Evolutionary conservation across 2,888 invertebrate species (phyloP), one percentile per base, ranked within the genome.

Genomic region (Danaus chrysippus): DNA sequence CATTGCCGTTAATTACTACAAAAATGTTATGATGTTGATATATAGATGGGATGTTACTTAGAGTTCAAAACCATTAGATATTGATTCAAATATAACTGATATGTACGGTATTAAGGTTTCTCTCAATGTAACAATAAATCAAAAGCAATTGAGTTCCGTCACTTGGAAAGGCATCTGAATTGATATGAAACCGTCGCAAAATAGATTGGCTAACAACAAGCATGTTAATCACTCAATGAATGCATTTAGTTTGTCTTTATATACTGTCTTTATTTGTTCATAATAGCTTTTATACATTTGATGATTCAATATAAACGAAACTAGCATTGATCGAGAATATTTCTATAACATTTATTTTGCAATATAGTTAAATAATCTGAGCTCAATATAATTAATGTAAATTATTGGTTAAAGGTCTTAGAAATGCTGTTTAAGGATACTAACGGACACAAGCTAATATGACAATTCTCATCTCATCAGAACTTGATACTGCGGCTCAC

Each of bases 111-210:
- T 17, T 49, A 49, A 49, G 49, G 15, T 15, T 49, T 49, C 49
- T 49, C n/a, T 49, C 17, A 49, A 49, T 49, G 49, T 49, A 49
- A 15, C 49, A 49, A 49, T 49, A 49, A 49, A 49, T 49, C 49
- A 49, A n/a, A 10, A 49, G 49, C 49, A 49, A 49, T 49, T 49
- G 49, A 49, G 49, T 49, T 49, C 49, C 17, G 49, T 49, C 49
- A 49, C 17, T 49, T 49, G 11, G 17, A 17, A 49, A 17, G 17
- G 49, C 49, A 49, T 49, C 49, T 49, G 49, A 49, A 49, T 49
- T 49, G 49, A 49, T 49, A 49, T 17, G 49, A 17, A 15, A 49
- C 49, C 17, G 49, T 49, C 49, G 49, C 49, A 17, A 49, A 15
- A 49, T 49, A 49, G 17, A 49, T 17, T 49, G 49, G 17, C 49